Base-by-base conservation (phyloP, 2,113 vertebrate species). In the Speoplatyrhinus poulsoni region DNA sequence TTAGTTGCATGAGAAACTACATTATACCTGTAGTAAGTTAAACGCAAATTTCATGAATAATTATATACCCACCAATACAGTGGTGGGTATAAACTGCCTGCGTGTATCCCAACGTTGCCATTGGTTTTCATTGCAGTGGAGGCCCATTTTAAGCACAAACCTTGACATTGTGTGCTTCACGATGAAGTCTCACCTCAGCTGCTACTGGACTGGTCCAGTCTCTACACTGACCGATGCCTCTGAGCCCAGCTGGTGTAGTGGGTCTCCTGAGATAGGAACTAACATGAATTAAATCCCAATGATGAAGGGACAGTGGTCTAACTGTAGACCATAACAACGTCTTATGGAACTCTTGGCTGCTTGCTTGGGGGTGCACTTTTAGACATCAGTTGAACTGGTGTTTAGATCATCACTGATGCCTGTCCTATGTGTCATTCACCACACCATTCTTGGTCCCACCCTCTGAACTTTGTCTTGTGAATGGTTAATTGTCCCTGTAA, bases 91-190 rank as follows among this genome's bases (percentile, higher is more conserved):
- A 5, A 59, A 12, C n/a, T 50, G 54, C 12, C 15, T 41, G 3
- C 9, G 17, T 15, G 16, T 12, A 17, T 33, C 7, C 16, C 46
- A 26, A 12, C 49, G 54, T 8, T 72, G 0, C 62, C 12, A 57
- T 13, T 46, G 13, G 47, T 49, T 86, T 69, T 80, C 64, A 41
- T 79, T 91, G 17, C 91, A 99, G 97, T 99, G 91, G 97, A 99
- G 87, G 97, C 97, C 73, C 96, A 97, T 88, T 99, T 99, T 86
- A 99, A 99, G 90, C 97, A 99, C 92, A 99, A 99, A 90, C 97
- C 97, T 69, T 99, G 95, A 92, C 58, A 17, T 11, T 67, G 6
- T 46, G 16, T 41, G 60, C 41, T 46, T 47, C 70, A 46, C 50
- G 53, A 65, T 55, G 50, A 65, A 33, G 69, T 53, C 70, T 17